A percentile compares a stretch with the other conserved stretches of the same genome.
phyloP scores from a whole-genome alignment of 92 coral and sea anemone species.

The Phymanthus crucifer region DNA sequence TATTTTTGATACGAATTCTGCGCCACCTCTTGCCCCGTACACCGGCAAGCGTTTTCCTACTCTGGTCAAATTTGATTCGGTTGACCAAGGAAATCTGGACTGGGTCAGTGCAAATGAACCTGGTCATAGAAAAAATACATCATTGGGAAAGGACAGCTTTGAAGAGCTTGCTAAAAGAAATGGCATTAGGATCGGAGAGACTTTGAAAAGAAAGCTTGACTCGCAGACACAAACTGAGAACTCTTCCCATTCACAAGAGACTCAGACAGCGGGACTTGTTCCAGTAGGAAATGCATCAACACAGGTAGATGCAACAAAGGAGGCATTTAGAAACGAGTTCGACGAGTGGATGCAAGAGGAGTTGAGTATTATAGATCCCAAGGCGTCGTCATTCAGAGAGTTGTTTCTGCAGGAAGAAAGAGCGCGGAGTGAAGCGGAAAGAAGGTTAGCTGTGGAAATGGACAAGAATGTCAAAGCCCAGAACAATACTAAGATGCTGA shows the following conservation, averaged over 20 bases:
- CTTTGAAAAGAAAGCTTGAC: constrained; percentile 10
- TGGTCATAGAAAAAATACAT: not conserved
- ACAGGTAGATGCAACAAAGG: constrained; percentile 59
- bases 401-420: constrained; percentile 43
- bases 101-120: not conserved
- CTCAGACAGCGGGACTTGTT: constrained; percentile 16
- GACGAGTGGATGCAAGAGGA: constrained; percentile 72
- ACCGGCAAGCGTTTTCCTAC: not conserved
- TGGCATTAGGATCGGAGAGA: constrained; percentile 65
- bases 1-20: not conserved
- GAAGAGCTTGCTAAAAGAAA: constrained; percentile 58
- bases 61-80: not conserved
- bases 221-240: constrained; percentile 21
- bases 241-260: not conserved
- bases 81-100: not conserved
- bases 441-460: constrained; percentile 59
- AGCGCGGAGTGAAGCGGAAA: constrained; percentile 40
- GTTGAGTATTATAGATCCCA: constrained; percentile 28
- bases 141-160: constrained; percentile 17
- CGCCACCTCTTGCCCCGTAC: not conserved
- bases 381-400: constrained; percentile 52
- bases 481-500: constrained; percentile 57
- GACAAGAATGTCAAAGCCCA: constrained; percentile 59
- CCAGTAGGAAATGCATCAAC: constrained; percentile 15
- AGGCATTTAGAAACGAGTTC: constrained; percentile 70